Conservation (phyloP, 2,888 invertebrate genomes). For the Eristalinus aeneus region DNA sequence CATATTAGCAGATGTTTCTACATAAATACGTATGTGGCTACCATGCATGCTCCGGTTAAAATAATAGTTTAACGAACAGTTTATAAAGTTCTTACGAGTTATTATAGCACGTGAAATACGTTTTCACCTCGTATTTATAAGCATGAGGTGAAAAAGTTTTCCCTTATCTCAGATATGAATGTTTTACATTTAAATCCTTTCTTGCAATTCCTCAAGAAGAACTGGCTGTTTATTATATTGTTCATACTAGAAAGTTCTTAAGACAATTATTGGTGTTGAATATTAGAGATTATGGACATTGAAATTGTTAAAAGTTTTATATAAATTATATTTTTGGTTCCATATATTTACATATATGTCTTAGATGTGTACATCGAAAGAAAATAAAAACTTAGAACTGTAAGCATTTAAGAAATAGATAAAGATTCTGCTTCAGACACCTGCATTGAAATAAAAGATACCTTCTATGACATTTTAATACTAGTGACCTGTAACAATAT, state of each 20-base stretch:
- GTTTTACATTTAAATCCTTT: constrained; percentile 7
- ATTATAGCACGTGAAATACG: not conserved
- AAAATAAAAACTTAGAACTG: too few species aligned
- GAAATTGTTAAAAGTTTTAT: constrained; percentile 36
- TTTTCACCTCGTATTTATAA: constrained; percentile 24
- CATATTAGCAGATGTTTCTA: not conserved
- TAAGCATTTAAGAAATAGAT: too few species aligned
- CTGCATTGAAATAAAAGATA: too few species aligned
- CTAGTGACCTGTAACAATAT: too few species aligned
- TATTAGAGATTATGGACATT: constrained; percentile 34
- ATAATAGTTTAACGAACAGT: constrained; percentile 14
- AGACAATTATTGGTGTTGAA: constrained; percentile 54
- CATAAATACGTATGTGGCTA: not conserved
- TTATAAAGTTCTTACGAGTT: constrained; percentile 7
- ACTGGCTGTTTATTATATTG: constrained; percentile 59
- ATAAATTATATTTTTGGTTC: too few species aligned
- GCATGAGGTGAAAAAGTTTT: constrained; percentile 17
- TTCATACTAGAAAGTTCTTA: constrained; percentile 54
- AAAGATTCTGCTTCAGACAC: too few species aligned
- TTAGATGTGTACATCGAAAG: too few species aligned
- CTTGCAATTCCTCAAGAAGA: constrained; percentile 16
- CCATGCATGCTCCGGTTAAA: not conserved
- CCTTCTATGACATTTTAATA: too few species aligned
- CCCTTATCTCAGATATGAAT: constrained; percentile 1
- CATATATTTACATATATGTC: too few species aligned